Percentiles rank a stretch among this genome's conserved stretches.
Evolutionary conservation across 2,888 invertebrate genomes (phyloP).

Genomic region (Crematogaster levior): DNA sequence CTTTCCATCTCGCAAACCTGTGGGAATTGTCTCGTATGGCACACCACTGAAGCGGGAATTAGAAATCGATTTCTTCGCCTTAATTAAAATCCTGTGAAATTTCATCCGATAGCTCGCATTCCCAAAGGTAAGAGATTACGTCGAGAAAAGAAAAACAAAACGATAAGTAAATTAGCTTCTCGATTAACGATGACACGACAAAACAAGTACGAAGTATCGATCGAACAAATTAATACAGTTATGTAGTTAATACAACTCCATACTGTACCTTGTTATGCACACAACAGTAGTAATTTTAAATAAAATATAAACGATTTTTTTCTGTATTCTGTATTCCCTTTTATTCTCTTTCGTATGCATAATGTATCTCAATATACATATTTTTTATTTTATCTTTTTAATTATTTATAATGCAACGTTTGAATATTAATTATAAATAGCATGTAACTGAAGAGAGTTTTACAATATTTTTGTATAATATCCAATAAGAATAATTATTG

Average conservation of each 20-base stretch:
- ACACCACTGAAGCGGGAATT: conserved; percentile 1
- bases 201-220: not conserved
- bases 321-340: no score
- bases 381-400: not conserved
- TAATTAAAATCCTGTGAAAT: conserved; percentile 18
- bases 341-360: no score
- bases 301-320: not conserved
- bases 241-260: not conserved
- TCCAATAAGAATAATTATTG: not conserved
- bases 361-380: not conserved
- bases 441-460: not conserved
- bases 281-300: not conserved
- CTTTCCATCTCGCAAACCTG: conserved; percentile 1
- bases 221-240: not conserved
- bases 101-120: not conserved
- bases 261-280: not conserved
- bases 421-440: not conserved
- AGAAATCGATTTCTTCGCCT: conserved; percentile 20
- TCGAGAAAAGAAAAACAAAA: not conserved
- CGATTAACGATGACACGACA: not conserved
- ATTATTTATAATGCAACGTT: not conserved
- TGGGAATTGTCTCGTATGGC: conserved; percentile 7
- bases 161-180: not conserved
- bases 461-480: not conserved
- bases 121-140: not conserved